These are phyloP conservation scores for Rhagonycha lutea DNA, from an alignment of 2,888 invertebrate species.

Conservation along the genomic window DNA sequence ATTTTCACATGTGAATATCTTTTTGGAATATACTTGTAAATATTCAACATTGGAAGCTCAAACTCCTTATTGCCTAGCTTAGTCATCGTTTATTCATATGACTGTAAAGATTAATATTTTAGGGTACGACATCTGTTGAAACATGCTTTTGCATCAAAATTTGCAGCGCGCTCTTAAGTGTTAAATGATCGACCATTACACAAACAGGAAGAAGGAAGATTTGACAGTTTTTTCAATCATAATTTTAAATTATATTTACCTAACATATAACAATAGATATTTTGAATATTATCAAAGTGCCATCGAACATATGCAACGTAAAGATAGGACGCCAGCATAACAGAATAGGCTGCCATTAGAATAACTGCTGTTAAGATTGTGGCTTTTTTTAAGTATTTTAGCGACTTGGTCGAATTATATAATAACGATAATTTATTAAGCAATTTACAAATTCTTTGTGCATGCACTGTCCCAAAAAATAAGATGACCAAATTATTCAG, in stretches of 20 bases:
- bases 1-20: too few relatives aligned
- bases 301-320: conserved; percentile 6
- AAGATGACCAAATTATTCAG: background rate
- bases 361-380: background rate
- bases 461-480: background rate
- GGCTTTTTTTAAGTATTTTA: background rate
- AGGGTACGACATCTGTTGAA: too few relatives aligned
- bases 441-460: background rate
- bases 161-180: too few relatives aligned
- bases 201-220: too few relatives aligned
- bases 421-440: background rate
- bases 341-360: background rate
- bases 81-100: too few relatives aligned
- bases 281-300: background rate
- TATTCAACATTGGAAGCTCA: too few relatives aligned
- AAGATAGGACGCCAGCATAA: background rate
- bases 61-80: too few relatives aligned
- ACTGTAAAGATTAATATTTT: too few relatives aligned
- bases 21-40: too few relatives aligned
- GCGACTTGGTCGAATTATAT: background rate
- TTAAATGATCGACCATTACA: too few relatives aligned
- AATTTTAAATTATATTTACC: background rate
- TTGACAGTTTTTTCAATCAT: too few relatives aligned
- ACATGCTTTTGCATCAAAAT: too few relatives aligned
- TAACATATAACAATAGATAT: background rate